These are phyloP conservation scores for Nematostella vectensis DNA, from an alignment of 92 coral and sea anemone species.

Conservation along the genomic window DNA sequence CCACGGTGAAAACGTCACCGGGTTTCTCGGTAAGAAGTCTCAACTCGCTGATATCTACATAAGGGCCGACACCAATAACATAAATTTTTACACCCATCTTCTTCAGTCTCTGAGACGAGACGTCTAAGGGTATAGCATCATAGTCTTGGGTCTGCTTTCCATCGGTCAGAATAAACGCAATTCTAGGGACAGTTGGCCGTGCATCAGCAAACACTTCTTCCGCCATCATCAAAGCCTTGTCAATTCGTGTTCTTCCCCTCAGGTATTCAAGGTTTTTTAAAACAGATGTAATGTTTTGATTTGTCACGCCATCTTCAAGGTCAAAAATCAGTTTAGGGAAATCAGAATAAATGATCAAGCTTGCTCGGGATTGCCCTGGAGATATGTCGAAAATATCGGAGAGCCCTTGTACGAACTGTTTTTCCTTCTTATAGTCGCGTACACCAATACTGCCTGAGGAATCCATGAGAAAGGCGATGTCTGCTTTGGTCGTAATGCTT, in stretches of 20 bases:
- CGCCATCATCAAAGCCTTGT: conserved; percentile 68
- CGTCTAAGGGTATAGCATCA: conserved; percentile 64
- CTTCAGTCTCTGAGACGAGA: conserved; percentile 59
- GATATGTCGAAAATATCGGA: conserved; percentile 61
- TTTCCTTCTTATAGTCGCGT: conserved; percentile 57
- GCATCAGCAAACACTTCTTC: conserved; percentile 48
- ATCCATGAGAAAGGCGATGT: conserved; percentile 81
- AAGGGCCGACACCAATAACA: conserved; percentile 65
- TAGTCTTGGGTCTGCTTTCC: conserved; percentile 64
- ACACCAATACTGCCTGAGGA: conserved; percentile 83
- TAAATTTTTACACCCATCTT: conserved; percentile 72
- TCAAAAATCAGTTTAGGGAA: conserved; percentile 57
- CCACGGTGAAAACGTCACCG: conserved; percentile 63
- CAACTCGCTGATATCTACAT: conserved; percentile 39
- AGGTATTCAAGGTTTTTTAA: conserved; percentile 46
- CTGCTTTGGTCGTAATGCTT: conserved; percentile 59
- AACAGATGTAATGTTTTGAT: conserved; percentile 41
- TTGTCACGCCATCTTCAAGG: conserved; percentile 43
- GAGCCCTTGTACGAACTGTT: conserved; percentile 61
- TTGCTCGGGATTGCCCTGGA: conserved; percentile 60
- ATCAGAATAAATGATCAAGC: conserved; percentile 69
- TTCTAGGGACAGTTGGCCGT: conserved; percentile 78
- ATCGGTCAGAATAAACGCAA: conserved; percentile 71
- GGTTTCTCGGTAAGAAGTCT: conserved; percentile 44
- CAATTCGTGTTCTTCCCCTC: conserved; percentile 73